Conservation (phyloP, 2,888 invertebrate genomes). For the Eumerus sabulonum region DNA sequence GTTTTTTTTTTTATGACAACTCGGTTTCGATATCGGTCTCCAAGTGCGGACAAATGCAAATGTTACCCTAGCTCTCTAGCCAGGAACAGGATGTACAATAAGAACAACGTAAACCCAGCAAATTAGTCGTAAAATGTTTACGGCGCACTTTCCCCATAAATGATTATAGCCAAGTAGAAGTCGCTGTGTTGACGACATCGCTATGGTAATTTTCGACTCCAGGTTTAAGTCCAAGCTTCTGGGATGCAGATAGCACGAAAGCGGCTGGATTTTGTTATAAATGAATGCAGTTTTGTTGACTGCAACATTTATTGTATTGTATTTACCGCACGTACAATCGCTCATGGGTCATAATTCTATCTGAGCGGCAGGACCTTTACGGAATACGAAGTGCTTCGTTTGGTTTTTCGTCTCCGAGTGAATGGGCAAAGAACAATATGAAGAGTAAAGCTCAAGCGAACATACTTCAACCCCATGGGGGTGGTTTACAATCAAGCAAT, state of each 20-base stretch:
- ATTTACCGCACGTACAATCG: conserved; percentile 70
- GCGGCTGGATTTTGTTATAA: neutral
- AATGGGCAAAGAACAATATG: too few species aligned
- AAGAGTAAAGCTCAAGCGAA: too few species aligned
- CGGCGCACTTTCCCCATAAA: conserved; percentile 68
- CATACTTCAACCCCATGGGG: conserved; percentile 48
- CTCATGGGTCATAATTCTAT: conserved; percentile 70
- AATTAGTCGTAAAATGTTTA: conserved; percentile 70
- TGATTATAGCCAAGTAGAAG: conserved; percentile 62
- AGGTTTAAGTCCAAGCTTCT: neutral
- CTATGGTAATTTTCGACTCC: conserved; percentile 2
- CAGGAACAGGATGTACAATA: conserved; percentile 30
- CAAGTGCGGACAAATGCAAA: conserved; percentile 59
- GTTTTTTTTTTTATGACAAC: conserved; percentile 40
- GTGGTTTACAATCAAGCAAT: conserved; percentile 68
- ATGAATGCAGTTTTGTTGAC: conserved; percentile 62
- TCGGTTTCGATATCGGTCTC: conserved; percentile 21
- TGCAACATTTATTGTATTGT: conserved; percentile 65
- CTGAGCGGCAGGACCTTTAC: conserved; percentile 67
- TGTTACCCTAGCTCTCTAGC: conserved; percentile 1
- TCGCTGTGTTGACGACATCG: conserved; percentile 21
- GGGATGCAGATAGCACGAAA: too few species aligned
- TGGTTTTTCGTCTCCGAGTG: conserved; percentile 20
- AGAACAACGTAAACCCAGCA: conserved; percentile 53
- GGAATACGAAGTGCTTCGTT: conserved; percentile 64